phyloP scores from a whole-genome alignment of 2,797 vertebrate genomes.

The Melopsittacus undulatus region DNA sequence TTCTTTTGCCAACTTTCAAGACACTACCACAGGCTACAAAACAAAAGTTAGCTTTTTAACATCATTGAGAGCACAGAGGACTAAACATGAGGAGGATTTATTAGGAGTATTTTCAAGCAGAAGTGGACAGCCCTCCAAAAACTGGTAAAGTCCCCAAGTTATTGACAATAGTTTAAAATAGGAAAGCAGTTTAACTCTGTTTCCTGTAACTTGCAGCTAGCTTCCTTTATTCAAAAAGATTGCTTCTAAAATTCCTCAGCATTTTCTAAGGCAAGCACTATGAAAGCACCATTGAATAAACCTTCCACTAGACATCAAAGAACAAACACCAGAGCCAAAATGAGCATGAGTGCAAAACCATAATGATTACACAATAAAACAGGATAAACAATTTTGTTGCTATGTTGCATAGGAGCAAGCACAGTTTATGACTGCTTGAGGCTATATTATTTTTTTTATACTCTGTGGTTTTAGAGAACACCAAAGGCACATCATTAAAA shows the following conservation, averaged over 20 bases:
- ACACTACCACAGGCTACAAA: neutral
- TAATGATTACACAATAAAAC: neutral
- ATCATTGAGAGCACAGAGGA: neutral
- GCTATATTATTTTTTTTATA: slow-evolving; percentile 59
- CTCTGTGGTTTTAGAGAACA: slow-evolving; percentile 35
- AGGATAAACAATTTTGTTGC: slow-evolving; percentile 59
- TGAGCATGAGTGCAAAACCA: neutral
- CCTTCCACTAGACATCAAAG: neutral
- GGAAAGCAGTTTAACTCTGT: neutral
- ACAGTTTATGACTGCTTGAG: slow-evolving; percentile 11
- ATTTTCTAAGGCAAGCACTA: neutral
- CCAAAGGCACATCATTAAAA: slow-evolving; percentile 52
- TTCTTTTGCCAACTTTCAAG: neutral
- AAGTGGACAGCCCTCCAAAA: neutral
- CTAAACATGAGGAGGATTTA: neutral
- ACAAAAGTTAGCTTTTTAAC: neutral
- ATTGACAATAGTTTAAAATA: neutral
- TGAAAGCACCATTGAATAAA: neutral
- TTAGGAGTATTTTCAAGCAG: neutral
- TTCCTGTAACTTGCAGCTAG: neutral
- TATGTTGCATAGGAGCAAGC: slow-evolving; percentile 10
- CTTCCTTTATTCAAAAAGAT: neutral
- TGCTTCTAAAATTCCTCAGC: neutral
- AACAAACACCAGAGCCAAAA: slow-evolving; percentile 19
- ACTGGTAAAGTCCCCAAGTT: neutral